A percentile compares a stretch with the other conserved stretches of the same genome.
Evolutionary conservation across 2,113 vertebrate species (phyloP).

Genomic region (Dipodomys merriami): DNA sequence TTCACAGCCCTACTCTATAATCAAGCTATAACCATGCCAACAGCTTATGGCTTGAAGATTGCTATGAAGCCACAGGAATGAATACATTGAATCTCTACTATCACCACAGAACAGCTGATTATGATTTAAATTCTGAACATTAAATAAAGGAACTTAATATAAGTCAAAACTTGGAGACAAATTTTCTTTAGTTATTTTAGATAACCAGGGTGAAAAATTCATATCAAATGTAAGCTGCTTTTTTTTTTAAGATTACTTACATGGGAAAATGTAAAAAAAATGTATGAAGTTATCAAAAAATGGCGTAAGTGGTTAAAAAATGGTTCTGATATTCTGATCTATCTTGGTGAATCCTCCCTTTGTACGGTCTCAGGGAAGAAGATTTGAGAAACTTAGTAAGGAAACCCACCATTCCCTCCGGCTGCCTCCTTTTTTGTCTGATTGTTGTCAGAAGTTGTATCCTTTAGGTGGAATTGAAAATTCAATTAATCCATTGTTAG

Average conservation of each 20-base stretch:
- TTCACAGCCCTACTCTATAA: background rate
- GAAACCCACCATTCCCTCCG: background rate
- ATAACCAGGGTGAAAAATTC: slow-evolving; percentile 1
- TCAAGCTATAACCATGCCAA: background rate
- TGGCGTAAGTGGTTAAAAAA: background rate
- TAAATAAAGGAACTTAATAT: background rate
- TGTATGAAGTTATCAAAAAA: background rate
- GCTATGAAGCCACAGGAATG: background rate
- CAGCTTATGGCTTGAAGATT: background rate
- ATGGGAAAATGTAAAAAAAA: background rate
- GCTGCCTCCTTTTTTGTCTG: background rate
- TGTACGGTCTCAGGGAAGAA: background rate
- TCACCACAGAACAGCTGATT: background rate
- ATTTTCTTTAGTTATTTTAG: slow-evolving; percentile 39
- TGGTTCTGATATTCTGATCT: background rate
- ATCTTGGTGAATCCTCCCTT: background rate
- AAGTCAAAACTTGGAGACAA: background rate
- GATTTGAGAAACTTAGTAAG: background rate
- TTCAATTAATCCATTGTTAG: background rate
- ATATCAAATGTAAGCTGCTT: background rate
- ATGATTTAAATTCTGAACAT: background rate
- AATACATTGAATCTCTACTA: slow-evolving; percentile 18
- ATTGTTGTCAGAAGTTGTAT: background rate
- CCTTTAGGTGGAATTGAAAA: background rate
- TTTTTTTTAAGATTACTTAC: background rate